phyloP scores from a whole-genome alignment of 1,140 invertebrate species.

The Hydropsyche tenuis region DNA sequence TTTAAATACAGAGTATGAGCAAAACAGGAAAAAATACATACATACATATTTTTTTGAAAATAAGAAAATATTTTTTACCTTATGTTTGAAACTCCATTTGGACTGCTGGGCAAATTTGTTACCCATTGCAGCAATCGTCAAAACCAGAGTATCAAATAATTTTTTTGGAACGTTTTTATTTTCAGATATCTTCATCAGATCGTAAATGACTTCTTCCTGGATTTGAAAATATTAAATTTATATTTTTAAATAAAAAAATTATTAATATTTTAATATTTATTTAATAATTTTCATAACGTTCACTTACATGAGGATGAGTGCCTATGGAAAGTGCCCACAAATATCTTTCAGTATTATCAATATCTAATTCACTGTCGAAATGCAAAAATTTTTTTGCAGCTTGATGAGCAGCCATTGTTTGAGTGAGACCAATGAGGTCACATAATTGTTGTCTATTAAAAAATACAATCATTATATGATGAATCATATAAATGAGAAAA shows the following conservation, averaged over 20 bases:
- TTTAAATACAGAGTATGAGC: no score
- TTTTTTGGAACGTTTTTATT: constrained; percentile 63
- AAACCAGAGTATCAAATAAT: constrained; percentile 68
- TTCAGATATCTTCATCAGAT: constrained; percentile 63
- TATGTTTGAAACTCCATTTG: constrained; percentile 47
- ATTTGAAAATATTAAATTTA: constrained; percentile 37
- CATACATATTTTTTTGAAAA: no score
- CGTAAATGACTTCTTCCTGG: constrained; percentile 64
- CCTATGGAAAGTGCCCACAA: constrained; percentile 74
- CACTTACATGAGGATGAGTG: constrained; percentile 62
- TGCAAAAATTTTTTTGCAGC: constrained; percentile 71
- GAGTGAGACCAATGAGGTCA: constrained; percentile 73
- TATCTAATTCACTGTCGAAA: constrained; percentile 64
- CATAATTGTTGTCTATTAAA: constrained; percentile 67
- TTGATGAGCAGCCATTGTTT: constrained; percentile 70
- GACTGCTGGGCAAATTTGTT: constrained; percentile 54
- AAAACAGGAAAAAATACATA: no score
- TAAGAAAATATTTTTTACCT: constrained; percentile 35
- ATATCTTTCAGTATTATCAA: constrained; percentile 73
- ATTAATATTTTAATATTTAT: constrained; percentile 37
- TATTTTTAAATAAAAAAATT: constrained; percentile 4
- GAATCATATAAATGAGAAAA: background rate
- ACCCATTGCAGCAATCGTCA: constrained; percentile 70
- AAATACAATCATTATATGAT: constrained; percentile 20
- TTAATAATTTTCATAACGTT: background rate